Evolutionary conservation across 1,140 invertebrate species (phyloP), one percentile per base, ranked within the genome.

Genomic region (Pantala flavescens): DNA sequence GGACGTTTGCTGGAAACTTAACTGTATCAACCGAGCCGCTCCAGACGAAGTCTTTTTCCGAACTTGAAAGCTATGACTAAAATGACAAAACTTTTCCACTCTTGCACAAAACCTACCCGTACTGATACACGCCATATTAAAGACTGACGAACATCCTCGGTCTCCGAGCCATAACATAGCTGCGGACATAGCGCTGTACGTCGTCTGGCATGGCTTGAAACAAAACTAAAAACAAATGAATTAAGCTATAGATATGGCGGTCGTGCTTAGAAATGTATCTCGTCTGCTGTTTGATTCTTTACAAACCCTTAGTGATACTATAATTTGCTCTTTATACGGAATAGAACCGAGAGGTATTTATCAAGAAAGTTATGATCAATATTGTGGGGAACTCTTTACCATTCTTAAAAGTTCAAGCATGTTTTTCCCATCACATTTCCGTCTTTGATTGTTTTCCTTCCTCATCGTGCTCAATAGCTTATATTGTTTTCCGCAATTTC

Each of bases 61-160:
- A 63, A 63, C 49, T 63, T 63, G 49, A 63, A 63, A 19, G 49
- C 49, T 63, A 21, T 63, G 49, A 63, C 49, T 63, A 63, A 63
- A 7, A 19, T 63, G 49, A 63, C 49, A 63, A 21, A 63, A 63
- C 49, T 21, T 63, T 21, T 63, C 49, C 49, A 63, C 49, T 63
- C 49, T 63, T 21, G 49, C 49, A 63, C 49, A 63, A 19, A 63
- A 21, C n/a, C 49, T 63, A 63, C 49, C 49, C 49, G 49, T 63
- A 63, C 49, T 63, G 49, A 63, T 63, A 63, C 49, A 63, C 49
- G 49, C 49, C 49, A 63, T 63, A 63, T 63, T 63, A 16, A 63
- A 63, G 49, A 63, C 49, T 63, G 49, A 63, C n/a, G 49, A 63
- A 63, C 49, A 63, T 63, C 49, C 49, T 63, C 16, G n/a, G 12